Conservation (phyloP, 1,140 invertebrate genomes). For the Holotrichia oblita region DNA sequence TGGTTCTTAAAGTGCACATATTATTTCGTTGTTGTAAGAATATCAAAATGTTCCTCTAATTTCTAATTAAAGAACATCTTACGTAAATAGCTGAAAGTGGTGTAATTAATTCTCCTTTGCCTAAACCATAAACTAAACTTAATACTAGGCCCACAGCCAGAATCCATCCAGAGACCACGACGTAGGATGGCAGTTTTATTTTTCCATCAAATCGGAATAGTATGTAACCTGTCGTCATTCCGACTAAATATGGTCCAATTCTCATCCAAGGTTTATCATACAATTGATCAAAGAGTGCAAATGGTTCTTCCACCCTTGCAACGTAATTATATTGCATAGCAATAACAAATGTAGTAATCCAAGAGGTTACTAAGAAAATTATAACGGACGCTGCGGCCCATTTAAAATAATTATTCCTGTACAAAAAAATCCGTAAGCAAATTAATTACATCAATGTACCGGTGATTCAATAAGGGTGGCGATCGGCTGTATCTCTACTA, state of each 20-base stretch:
- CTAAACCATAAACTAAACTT: constrained; percentile 80
- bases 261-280: constrained; percentile 88
- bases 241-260: constrained; percentile 82
- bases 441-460: too few species aligned
- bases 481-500: too few species aligned
- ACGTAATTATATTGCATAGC: constrained; percentile 79
- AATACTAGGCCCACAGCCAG: constrained; percentile 67
- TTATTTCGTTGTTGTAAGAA: too few species aligned
- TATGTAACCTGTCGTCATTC: constrained; percentile 79
- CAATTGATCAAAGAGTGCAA: constrained; percentile 82
- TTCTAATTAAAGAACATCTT: constrained; percentile 55
- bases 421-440: constrained; percentile 47
- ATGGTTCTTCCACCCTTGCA: constrained; percentile 82
- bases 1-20: too few species aligned
- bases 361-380: constrained; percentile 74
- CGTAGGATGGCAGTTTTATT: constrained; percentile 69
- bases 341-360: constrained; percentile 78
- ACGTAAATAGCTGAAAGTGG: constrained; percentile 74
- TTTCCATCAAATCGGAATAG: constrained; percentile 76
- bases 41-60: background rate
- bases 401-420: constrained; percentile 59
- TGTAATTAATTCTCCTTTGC: constrained; percentile 73
- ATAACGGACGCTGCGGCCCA: constrained; percentile 65
- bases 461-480: too few species aligned
- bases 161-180: constrained; percentile 70